phyloP scores from a whole-genome alignment of 1,140 invertebrate species.

The Batillaria attramentaria region DNA sequence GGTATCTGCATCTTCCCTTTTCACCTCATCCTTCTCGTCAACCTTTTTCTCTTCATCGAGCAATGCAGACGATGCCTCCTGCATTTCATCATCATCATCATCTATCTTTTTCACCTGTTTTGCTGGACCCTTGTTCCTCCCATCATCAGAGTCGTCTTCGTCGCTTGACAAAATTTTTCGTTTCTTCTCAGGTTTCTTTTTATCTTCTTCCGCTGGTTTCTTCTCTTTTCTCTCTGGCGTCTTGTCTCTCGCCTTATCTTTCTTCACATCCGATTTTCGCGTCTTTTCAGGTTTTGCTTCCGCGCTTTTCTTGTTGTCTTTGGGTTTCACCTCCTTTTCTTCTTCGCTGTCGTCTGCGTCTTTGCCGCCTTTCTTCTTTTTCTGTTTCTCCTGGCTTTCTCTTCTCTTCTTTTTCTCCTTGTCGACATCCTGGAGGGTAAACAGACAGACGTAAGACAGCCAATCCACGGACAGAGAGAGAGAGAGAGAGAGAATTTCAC shows the following conservation, averaged over 20 bases:
- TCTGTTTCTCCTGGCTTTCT: neutral
- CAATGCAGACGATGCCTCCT: slow-evolving; percentile 7
- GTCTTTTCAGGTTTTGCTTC: neutral
- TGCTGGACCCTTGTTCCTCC: slow-evolving; percentile 20
- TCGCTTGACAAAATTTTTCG: slow-evolving; percentile 23
- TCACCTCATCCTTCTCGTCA: neutral
- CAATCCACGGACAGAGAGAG: neutral
- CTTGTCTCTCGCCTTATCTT: slow-evolving; percentile 4
- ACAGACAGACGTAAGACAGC: neutral
- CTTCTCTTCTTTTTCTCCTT: slow-evolving; percentile 21
- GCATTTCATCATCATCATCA: slow-evolving; percentile 10
- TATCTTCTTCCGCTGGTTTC: neutral
- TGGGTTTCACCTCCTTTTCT: slow-evolving; percentile 13
- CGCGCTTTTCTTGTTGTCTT: slow-evolving; percentile 14
- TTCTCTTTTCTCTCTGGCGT: slow-evolving; percentile 7
- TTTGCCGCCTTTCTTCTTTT: slow-evolving; percentile 11
- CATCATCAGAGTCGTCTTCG: slow-evolving; percentile 52
- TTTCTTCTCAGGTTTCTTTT: slow-evolving; percentile 26
- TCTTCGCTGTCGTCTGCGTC: neutral
- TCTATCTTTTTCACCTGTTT: slow-evolving; percentile 19
- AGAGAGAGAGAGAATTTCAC: neutral
- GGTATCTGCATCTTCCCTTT: neutral
- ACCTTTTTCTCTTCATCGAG: slow-evolving; percentile 3
- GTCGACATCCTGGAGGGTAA: slow-evolving; percentile 2
- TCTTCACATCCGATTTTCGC: slow-evolving; percentile 5